phyloP scores from a whole-genome alignment of 2,113 vertebrate species.

The Ctenomys sociabilis region DNA sequence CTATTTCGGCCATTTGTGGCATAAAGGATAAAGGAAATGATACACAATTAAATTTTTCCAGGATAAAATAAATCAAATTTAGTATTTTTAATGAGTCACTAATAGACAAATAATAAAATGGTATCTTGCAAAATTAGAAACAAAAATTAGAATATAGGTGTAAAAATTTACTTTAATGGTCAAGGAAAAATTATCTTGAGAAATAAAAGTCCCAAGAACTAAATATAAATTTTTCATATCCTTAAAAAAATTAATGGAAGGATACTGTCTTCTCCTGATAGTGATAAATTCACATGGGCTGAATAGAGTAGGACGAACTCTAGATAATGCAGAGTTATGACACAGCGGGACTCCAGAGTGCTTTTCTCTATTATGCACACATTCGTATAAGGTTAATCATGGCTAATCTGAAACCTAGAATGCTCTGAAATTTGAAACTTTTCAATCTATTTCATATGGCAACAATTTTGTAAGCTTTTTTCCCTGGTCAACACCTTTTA shows the following conservation, averaged over 20 bases:
- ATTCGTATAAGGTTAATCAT: neutral
- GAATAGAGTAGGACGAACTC: neutral
- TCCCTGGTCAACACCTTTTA: neutral
- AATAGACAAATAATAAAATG: conserved; percentile 1
- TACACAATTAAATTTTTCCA: conserved; percentile 25
- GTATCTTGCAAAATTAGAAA: neutral
- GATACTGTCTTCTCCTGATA: neutral
- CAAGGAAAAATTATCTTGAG: neutral
- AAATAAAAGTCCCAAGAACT: neutral
- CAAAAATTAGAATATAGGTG: conserved; percentile 15
- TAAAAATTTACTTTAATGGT: conserved; percentile 13
- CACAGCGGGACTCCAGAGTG: neutral
- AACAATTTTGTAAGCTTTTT: neutral
- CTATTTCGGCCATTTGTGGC: neutral
- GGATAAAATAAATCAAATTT: conserved; percentile 32
- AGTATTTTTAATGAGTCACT: neutral
- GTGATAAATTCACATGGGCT: neutral
- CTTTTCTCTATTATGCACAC: neutral
- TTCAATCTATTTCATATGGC: neutral
- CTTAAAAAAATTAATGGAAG: neutral
- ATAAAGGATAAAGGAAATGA: neutral
- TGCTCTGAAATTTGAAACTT: neutral
- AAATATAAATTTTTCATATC: neutral
- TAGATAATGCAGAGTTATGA: neutral
- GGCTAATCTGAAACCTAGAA: neutral